Percentiles rank a stretch among this genome's conserved stretches.
Evolutionary conservation across 2,888 invertebrate species (phyloP).

Genomic region (Eretmocerus hayati): DNA sequence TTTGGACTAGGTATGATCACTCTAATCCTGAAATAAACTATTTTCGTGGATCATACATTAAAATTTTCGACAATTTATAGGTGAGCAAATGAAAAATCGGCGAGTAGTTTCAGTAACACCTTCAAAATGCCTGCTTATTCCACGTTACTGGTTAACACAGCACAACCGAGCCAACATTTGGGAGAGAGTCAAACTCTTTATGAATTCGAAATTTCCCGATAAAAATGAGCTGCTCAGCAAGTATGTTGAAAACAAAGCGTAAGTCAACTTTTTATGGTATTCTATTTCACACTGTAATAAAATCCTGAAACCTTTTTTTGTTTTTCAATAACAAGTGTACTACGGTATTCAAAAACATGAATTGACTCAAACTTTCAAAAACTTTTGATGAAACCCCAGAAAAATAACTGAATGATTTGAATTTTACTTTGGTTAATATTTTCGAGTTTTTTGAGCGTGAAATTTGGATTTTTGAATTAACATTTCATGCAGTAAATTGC

Average conservation of each 20-base stretch:
- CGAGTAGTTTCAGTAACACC: conserved; percentile 59
- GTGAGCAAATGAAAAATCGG: conserved; percentile 62
- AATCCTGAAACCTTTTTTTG: no score
- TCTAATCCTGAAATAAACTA: not conserved
- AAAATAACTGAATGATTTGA: no score
- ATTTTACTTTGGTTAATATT: no score
- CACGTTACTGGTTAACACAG: conserved; percentile 63
- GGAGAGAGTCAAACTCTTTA: conserved; percentile 56
- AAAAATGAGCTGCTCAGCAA: conserved; percentile 53
- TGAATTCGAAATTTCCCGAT: conserved; percentile 55
- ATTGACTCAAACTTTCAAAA: no score
- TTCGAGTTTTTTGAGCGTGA: no score
- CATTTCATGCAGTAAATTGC: no score
- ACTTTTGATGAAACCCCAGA: no score
- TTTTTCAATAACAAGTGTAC: no score
- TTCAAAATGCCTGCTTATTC: conserved; percentile 62
- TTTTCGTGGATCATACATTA: not conserved
- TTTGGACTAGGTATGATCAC: conserved; percentile 55
- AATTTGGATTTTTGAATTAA: no score
- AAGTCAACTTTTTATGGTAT: conserved; percentile 12
- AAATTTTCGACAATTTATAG: conserved; percentile 25
- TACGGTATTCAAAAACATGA: no score
- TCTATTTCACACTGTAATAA: no score
- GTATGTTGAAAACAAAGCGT: conserved; percentile 50
- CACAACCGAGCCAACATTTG: conserved; percentile 61